phyloP scores from a whole-genome alignment of 2,797 vertebrate genomes.

The Psittacula derbiana region DNA sequence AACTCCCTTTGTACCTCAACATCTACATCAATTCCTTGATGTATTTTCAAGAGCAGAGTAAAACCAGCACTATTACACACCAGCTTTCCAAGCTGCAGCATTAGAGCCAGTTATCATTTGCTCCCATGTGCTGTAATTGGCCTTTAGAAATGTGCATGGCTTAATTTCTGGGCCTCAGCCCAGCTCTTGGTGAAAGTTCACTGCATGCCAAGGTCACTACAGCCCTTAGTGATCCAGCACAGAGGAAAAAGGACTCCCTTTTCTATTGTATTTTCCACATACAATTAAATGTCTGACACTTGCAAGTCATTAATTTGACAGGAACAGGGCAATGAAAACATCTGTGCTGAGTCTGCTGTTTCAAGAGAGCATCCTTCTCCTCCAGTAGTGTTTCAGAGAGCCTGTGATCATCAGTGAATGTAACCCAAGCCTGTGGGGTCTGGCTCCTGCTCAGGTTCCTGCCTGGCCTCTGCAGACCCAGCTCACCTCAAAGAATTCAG shows the following conservation, averaged over 20 bases:
- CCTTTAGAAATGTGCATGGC: neutral
- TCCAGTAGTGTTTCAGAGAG: neutral
- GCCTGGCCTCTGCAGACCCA: fast-evolving
- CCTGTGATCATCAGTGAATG: neutral
- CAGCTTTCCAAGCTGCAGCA: slow-evolving; percentile 1
- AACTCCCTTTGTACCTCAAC: neutral
- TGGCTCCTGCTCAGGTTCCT: neutral
- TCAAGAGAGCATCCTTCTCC: neutral
- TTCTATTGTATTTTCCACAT: neutral
- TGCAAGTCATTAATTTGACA: neutral
- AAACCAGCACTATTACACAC: neutral
- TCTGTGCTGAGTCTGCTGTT: neutral
- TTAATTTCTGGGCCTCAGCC: neutral
- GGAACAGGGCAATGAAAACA: neutral
- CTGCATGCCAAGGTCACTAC: neutral
- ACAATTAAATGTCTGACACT: neutral
- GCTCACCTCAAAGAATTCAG: neutral
- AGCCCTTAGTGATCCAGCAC: neutral
- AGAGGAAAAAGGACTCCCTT: neutral
- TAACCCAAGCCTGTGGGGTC: neutral
- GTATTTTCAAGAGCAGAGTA: neutral
- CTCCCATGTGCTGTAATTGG: neutral
- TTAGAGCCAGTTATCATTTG: neutral
- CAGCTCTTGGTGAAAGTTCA: neutral
- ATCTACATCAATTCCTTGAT: neutral